Evolutionary conservation across 2,113 vertebrate species (phyloP), one percentile per base, ranked within the genome.

Genomic region (Gallinago media): DNA sequence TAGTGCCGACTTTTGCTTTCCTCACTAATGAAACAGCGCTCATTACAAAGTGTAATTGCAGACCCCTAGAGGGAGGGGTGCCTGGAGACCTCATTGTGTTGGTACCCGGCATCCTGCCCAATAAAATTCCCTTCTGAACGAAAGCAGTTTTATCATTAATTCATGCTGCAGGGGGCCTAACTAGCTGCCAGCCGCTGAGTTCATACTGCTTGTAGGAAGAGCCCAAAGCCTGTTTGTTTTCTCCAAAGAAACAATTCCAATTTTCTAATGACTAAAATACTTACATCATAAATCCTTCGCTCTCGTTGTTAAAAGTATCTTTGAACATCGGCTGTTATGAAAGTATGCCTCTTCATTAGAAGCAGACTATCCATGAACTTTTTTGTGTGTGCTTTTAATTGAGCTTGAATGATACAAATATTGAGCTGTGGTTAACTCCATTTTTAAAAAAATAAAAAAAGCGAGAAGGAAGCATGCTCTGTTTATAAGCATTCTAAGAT

Each of bases 1-100:
- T 98, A 97, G 96, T 92, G 89, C 96, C 73, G 87, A 97, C 96
- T 97, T 96, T 96, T 97, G 95, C 97, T 97, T 97, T 95, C 96
- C 96, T 96, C 89, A 80, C 94, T 97, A 97, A 97, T 97, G 97
- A 97, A 97, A 97, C 95, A 96, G 86, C 86, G 87, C 97, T 98
- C 97, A 97, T 98, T 98, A 98, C 4, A 65, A 94, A 96, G 97
- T 97, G 96, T 98, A 98, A 98, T 98, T 98, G 97, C 96, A 97
- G 97, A 96, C 88, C 92, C 97, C 97, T 94, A 97, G 96, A 96
- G 96, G 97, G 95, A 95, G 97, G 96, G 95, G 89, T 2, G 94
- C 89, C 95, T 95, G 88, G 96, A 96, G 97, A 97, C 89, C 80
- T 97, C 94, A 93, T 96, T 94, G 94, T 96, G 94, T 78, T 85